Base-by-base conservation (phyloP, 1,140 invertebrate species). In the Linepithema humile region DNA sequence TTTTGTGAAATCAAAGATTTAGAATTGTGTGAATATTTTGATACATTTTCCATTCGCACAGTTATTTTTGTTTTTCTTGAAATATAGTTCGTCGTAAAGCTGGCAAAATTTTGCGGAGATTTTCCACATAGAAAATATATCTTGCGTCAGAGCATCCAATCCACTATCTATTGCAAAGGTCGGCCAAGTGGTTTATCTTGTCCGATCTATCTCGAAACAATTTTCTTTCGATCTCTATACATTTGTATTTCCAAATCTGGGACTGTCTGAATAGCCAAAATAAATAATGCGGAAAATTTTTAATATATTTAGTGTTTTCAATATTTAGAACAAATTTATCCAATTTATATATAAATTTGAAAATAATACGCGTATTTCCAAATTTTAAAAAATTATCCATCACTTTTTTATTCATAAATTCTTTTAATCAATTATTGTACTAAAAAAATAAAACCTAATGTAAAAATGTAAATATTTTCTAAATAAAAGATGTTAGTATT, bases 171-270 rank as follows among this genome's bases (percentile, higher is more conserved):
- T 65, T 50, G 59, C 60, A 38, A 57, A 77, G 29, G 29, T 75
- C 64, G 43, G 26, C 73, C 59, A 77, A 77, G 40, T 77, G 20
- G 43, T 77, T 77, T 65, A 77, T 60, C 29, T 77, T 65, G 72
- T 62, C 29, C 57, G 40, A 62, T 7, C n/a, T 48, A 38, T 77
- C 20, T 65, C 20, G 45, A 65, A 77, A 77, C 59, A 77, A 77
- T 77, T 77, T 65, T 32, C 20, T 9, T 65, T 50, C 43, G 17
- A 65, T 50, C 32, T 65, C 43, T n/a, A n/a, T n/a, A n/a, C n/a
- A n/a, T 53, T 32, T 77, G 50, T 64, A 77, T 77, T 35, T 38
- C 20, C 43, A 50, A 50, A 64, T 48, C 23, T 26, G 20, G 23
- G 6, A 48, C 48, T 23, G 40, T 9, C 15, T 23, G 20, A 65